phyloP scores from a whole-genome alignment of 2,888 invertebrate species.

The Melanotus villosus region DNA sequence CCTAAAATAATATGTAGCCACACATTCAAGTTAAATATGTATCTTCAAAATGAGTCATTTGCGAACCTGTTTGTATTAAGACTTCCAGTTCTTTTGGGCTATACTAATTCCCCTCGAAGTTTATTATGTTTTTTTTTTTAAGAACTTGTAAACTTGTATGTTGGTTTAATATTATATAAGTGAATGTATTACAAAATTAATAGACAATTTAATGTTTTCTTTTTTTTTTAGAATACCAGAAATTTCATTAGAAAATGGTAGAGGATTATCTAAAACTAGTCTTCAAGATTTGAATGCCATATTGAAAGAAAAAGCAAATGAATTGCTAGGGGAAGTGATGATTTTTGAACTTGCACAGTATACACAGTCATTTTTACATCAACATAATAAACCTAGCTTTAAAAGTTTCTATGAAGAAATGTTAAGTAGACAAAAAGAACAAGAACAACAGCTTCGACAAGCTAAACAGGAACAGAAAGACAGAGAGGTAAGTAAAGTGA shows the following conservation, averaged over 20 bases:
- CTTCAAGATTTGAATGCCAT: constrained; percentile 75
- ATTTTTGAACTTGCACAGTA: constrained; percentile 86
- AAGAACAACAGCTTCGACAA: constrained; percentile 75
- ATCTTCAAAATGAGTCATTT: too few species aligned
- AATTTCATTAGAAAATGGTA: constrained; percentile 80
- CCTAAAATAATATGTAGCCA: too few species aligned
- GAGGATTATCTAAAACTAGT: constrained; percentile 83
- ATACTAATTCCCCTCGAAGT: too few species aligned
- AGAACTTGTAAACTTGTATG: too few species aligned
- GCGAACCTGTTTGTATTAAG: too few species aligned
- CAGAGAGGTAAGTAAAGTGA: constrained; percentile 70
- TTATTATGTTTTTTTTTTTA: too few species aligned
- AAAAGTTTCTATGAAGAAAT: constrained; percentile 94
- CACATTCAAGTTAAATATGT: too few species aligned
- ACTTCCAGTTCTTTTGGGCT: too few species aligned
- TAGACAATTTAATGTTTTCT: too few species aligned
- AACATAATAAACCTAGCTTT: constrained; percentile 84
- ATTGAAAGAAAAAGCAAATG: constrained; percentile 72
- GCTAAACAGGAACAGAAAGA: constrained; percentile 77
- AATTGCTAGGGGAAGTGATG: constrained; percentile 85
- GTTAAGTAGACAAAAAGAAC: constrained; percentile 80
- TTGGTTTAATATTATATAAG: too few species aligned
- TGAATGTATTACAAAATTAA: too few species aligned
- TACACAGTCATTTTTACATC: constrained; percentile 84
- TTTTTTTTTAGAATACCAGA: constrained; percentile 75